Percentiles rank a stretch among this genome's conserved stretches.
phyloP scores from a whole-genome alignment of 1,140 invertebrate species.

The Linepithema humile region DNA sequence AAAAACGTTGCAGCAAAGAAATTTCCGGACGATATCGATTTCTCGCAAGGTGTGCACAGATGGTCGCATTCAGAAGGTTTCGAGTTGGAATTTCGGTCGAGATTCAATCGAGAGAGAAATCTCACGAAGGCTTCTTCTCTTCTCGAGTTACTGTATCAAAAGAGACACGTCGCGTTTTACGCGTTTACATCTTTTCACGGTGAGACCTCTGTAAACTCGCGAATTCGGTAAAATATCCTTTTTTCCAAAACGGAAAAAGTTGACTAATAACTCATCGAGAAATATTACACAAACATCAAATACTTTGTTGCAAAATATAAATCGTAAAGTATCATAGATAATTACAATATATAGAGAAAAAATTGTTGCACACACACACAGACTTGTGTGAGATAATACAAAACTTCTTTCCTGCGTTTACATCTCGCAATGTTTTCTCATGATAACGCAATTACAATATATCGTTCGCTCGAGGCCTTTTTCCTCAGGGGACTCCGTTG shows the following conservation, averaged over 20 bases:
- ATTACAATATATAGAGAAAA: neutral
- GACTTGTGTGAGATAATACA: neutral
- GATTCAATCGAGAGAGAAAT: slow-evolving; percentile 64
- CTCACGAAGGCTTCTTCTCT: slow-evolving; percentile 62
- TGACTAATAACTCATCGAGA: neutral
- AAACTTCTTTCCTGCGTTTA: neutral
- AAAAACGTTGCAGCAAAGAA: neutral
- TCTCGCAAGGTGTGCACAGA: slow-evolving; percentile 22
- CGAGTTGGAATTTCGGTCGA: slow-evolving; percentile 66
- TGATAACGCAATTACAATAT: slow-evolving; percentile 55
- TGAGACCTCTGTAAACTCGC: neutral
- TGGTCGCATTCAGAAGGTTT: slow-evolving; percentile 60
- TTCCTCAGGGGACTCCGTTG: slow-evolving; percentile 20
- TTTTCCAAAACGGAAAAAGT: neutral
- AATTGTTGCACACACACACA: neutral
- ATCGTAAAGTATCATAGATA: neutral
- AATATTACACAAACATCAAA: neutral
- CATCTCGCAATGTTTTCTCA: neutral
- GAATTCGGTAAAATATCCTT: neutral
- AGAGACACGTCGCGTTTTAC: neutral
- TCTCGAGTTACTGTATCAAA: slow-evolving; percentile 68
- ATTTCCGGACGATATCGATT: slow-evolving; percentile 22
- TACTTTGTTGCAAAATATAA: neutral
- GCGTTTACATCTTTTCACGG: neutral
- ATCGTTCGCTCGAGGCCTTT: slow-evolving; percentile 23